phyloP scores from a whole-genome alignment of 2,113 vertebrate species.

The Grammomys dolichurus region DNA sequence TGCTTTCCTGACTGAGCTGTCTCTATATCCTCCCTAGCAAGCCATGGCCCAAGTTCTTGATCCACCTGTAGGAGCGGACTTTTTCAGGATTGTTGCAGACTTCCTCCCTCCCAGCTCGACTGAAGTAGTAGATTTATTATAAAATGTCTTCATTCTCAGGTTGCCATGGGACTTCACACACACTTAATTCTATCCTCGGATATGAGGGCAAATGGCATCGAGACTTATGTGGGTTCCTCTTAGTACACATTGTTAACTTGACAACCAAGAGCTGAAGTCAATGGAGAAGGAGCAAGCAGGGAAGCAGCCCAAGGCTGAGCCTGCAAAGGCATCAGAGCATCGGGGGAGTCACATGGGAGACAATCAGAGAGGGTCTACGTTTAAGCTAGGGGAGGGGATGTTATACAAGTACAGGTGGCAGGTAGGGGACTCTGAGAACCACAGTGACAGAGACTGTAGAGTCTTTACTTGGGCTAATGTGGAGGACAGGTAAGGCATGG shows the following conservation, averaged over 20 bases:
- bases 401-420: background rate
- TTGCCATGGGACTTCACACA: background rate
- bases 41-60: background rate
- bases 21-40: background rate
- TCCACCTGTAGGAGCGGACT: background rate
- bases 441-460: background rate
- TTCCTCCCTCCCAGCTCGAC: background rate
- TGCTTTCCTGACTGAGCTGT: background rate
- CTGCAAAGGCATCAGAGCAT: too few species aligned
- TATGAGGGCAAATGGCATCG: background rate
- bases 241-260: background rate
- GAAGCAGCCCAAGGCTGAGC: background rate
- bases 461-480: background rate
- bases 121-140: background rate
- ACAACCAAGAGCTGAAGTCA: background rate
- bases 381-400: background rate
- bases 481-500: background rate
- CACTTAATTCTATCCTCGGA: background rate
- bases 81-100: background rate
- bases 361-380: background rate
- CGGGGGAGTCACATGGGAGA: too few species aligned
- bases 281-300: background rate
- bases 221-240: background rate
- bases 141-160: background rate
- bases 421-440: background rate